phyloP scores from a whole-genome alignment of 2,797 vertebrate genomes.

The Novumbra hubbsi region DNA sequence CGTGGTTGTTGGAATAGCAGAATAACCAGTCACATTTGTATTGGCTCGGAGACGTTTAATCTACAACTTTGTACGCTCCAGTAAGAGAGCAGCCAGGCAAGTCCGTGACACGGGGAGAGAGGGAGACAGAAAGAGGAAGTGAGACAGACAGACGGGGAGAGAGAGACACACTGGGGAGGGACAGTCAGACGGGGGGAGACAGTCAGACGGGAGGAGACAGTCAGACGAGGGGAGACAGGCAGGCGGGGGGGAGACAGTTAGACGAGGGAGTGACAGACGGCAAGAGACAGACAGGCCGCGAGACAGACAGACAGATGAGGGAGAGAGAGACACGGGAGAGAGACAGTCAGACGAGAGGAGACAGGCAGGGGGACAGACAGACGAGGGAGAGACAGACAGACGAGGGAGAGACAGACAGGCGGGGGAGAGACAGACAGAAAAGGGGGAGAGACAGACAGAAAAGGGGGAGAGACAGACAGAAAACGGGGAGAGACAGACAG shows the following conservation, averaged over 20 bases:
- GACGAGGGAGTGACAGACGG: no score
- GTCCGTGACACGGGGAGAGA: constrained; percentile 22
- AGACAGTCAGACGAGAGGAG: no score
- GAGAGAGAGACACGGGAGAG: no score
- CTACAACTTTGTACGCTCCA: constrained; percentile 57
- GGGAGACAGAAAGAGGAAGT: background rate
- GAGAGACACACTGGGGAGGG: no score
- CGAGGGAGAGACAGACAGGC: no score
- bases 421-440: background rate
- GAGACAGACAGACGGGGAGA: background rate
- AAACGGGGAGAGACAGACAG: background rate
- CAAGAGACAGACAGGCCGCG: background rate
- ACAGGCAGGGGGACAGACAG: no score
- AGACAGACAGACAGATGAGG: no score
- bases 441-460: background rate
- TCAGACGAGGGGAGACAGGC: no score
- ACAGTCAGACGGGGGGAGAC: no score
- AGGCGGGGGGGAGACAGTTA: accelerated
- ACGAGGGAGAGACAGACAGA: no score
- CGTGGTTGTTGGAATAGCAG: background rate
- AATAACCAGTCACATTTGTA: background rate
- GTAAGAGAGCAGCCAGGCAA: constrained; percentile 39
- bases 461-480: no score
- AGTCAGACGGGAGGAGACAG: background rate
- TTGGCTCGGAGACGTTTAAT: constrained; percentile 46